phyloP scores from a whole-genome alignment of 2,113 vertebrate genomes.

The Suncus etruscus region DNA sequence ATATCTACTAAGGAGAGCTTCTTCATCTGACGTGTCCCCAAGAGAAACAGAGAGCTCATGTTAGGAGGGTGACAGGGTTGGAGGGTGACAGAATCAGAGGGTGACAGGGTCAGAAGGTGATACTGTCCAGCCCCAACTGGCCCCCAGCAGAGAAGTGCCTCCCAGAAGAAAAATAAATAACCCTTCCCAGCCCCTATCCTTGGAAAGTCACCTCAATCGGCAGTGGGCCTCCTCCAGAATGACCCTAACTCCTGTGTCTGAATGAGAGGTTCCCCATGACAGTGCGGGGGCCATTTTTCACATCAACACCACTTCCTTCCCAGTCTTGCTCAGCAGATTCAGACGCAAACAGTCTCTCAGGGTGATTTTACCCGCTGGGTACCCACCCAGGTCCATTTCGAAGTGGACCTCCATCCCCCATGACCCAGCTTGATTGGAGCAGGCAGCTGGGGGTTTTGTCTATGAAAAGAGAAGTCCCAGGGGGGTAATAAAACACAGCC shows the following conservation, averaged over 20 bases:
- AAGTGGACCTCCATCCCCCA: too few relatives aligned
- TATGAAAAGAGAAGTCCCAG: conserved; percentile 8
- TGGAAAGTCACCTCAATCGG: background rate
- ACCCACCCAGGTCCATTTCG: background rate
- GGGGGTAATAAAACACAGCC: background rate
- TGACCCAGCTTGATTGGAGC: background rate
- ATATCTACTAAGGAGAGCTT: too few relatives aligned
- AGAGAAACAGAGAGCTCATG: background rate
- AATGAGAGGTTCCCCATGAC: background rate
- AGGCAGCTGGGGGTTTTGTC: background rate
- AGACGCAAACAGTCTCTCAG: background rate
- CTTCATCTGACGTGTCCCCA: too few relatives aligned
- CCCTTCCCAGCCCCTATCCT: background rate
- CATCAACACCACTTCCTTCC: background rate
- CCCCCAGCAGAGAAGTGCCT: too few relatives aligned
- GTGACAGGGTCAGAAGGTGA: too few relatives aligned
- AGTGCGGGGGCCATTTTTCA: background rate
- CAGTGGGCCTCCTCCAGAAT: background rate
- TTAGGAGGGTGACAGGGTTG: too few relatives aligned
- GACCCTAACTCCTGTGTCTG: background rate
- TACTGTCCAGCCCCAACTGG: too few relatives aligned
- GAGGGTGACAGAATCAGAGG: too few relatives aligned
- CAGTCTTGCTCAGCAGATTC: background rate
- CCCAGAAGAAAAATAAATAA: background rate
- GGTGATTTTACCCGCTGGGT: background rate